phyloP scores from a whole-genome alignment of 2,888 invertebrate genomes.

The Drosophila putrida region DNA sequence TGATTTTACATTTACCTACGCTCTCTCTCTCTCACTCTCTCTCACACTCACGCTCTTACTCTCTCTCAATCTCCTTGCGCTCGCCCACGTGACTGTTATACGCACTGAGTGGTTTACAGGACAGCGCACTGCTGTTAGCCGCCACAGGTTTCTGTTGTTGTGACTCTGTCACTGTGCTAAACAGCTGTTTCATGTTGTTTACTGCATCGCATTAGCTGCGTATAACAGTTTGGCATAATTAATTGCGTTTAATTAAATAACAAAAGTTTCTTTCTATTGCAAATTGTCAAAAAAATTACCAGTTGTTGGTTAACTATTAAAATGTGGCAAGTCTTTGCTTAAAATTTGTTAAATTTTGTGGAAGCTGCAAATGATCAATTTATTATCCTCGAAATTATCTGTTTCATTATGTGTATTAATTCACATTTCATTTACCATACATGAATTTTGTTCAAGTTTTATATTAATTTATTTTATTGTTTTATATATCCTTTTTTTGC shows the following conservation, averaged over 20 bases:
- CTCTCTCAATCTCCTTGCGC: background rate
- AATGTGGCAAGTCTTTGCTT: background rate
- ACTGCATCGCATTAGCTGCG: slow-evolving; percentile 35
- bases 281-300: background rate
- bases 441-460: background rate
- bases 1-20: slow-evolving; percentile 3
- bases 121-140: slow-evolving; percentile 55
- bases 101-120: slow-evolving; percentile 39
- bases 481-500: background rate
- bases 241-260: slow-evolving; percentile 29
- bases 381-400: too few relatives aligned
- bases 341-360: too few relatives aligned
- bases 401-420: background rate
- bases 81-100: slow-evolving; percentile 60
- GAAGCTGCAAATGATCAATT: background rate
- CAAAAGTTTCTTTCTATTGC: background rate
- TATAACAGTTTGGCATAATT: slow-evolving; percentile 44
- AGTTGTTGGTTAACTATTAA: background rate
- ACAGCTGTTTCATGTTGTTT: slow-evolving; percentile 63
- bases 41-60: background rate
- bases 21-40: slow-evolving; percentile 16
- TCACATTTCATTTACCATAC: background rate
- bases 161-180: slow-evolving; percentile 36
- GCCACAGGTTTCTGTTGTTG: slow-evolving; percentile 71
- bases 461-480: background rate